Conservation (phyloP, 2,113 vertebrate genomes). For the Amia ocellicauda region DNA sequence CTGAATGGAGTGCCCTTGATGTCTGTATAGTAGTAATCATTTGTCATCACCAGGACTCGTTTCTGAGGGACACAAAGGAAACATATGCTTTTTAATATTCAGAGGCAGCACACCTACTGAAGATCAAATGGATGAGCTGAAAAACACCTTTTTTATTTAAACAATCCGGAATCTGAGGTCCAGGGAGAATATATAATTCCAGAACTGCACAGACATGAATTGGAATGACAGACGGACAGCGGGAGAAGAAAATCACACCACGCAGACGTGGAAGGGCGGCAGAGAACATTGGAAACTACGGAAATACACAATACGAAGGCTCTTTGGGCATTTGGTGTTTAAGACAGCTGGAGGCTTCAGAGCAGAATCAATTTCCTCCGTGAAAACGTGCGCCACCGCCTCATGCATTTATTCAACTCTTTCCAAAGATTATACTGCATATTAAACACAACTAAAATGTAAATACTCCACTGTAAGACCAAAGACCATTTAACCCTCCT, state of each 20-base stretch:
- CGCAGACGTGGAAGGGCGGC: no score
- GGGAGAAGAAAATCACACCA: no score
- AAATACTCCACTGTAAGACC: neutral
- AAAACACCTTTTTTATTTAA: conserved; percentile 17
- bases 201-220: no score
- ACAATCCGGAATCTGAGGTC: no score
- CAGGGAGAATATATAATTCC: no score
- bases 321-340: no score
- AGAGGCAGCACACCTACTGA: neutral
- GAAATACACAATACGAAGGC: no score
- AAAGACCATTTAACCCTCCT: neutral
- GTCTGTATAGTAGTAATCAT: conserved; percentile 98
- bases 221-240: no score
- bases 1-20: conserved; percentile 98
- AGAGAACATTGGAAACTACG: no score
- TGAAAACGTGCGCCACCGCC: neutral
- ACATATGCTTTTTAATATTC: no score
- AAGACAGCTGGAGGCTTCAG: no score
- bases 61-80: conserved; percentile 72
- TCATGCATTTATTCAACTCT: neutral
- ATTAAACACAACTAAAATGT: neutral
- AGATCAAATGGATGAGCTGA: neutral
- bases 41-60: conserved; percentile 94
- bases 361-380: neutral
- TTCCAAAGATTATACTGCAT: neutral